Evolutionary conservation across 2,888 invertebrate genomes (phyloP), one percentile per base, ranked within the genome.

Genomic region (Rotaria magnacalcarata): DNA sequence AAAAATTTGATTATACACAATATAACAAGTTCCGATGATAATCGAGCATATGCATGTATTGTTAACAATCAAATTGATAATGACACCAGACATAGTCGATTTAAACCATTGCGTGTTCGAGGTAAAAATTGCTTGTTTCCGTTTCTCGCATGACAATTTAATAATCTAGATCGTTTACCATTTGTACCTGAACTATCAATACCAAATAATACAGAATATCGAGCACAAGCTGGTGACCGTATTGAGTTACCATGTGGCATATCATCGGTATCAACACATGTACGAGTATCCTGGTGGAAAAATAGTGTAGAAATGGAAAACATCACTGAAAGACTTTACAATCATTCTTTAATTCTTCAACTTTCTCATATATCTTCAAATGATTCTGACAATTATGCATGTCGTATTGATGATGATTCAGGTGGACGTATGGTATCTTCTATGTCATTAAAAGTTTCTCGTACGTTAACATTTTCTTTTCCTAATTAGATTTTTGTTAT

Each of bases 1-100:
- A 43, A 80, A 24, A 80, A 80, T 80, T 24, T 80, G 47, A 80
- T 80, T 80, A 80, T 80, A 47, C 80, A 80, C 47, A 80, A 80
- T 47, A 80, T 80, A 47, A 47, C 80, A 47, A n/a, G 47, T 47
- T 34, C 67, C n/a, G 80, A 47, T 21, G 80, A 80, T 47, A 80
- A 80, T 80, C 47, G 43, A 80, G 34, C 47, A n/a, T 80, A 80
- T 47, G 80, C 80, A 1, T 80, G 80, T 80, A 47, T 80, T 47
- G 80, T 47, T 11, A 10, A 47, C n/a, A 80, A 80, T 80, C 47
- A 47, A 47, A 80, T 80, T 2, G 47, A 43, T n/a, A 80, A 80
- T n/a, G 80, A 80, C 10, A 47, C 7, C 24, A 43, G 80, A 24
- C 24, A 47, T 24, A 80, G 80, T 80, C 47, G 47, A 80, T 80